Evolutionary conservation across 2,797 vertebrate species (phyloP), one percentile per base, ranked within the genome.

Genomic region (Mallotus villosus): DNA sequence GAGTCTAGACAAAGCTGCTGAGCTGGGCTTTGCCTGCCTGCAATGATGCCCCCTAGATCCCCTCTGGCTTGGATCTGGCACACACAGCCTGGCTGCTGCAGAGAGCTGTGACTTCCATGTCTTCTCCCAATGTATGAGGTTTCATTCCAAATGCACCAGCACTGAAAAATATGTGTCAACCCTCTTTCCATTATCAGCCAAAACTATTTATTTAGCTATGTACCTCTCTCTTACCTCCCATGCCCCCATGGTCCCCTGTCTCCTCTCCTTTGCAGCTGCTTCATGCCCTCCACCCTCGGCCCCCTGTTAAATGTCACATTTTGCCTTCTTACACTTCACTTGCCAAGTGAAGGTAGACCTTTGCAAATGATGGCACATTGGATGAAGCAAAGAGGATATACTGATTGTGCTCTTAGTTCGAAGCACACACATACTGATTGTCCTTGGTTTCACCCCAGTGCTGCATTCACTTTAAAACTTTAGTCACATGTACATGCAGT

Each of bases 1-100:
- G 67, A 72, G 86, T 83, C 84, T 84, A 87, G 87, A 87, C 85
- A 73, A 74, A 78, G 78, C 76, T 78, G 83, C 77, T 68, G 84
- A 76, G 79, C 83, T 82, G 81, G 81, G 81, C 76, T 83, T 77
- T 70, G 74, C 78, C 78, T 81, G 74, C 78, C 78, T 81, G 85
- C 78, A 73, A 53, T 29, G 77, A 79, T 82, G 74, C 57, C 80
- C 66, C 57, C 68, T 24, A 84, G 83, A 86, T 81, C 85, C 83
- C 63, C 70, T 72, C 78, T 85, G 87, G 87, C 83, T 78, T 22
- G 69, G 55, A 49, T 78, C 82, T 84, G 86, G 73, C 51, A n/a
- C 51, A 19, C 71, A 69, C 62, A 68, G 72, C 76, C 75, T 6
- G 41, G 25, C 24, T 59, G 63, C 9, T 46, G 55, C 11, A 60